Evolutionary conservation across 2,113 vertebrate species (phyloP).

Genomic region (Physeter macrocephalus): DNA sequence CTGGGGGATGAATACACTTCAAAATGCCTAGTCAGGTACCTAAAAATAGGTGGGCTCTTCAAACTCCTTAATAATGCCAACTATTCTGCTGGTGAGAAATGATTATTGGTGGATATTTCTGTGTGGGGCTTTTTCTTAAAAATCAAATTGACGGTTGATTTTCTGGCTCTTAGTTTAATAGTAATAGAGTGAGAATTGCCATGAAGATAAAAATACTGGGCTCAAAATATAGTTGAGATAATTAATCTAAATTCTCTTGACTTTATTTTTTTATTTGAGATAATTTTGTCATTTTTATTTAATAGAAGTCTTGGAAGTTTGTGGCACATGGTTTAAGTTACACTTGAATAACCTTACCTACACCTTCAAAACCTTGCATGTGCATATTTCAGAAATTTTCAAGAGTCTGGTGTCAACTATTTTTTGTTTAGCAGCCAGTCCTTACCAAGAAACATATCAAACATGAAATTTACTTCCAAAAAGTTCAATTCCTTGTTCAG

Average conservation of each 20-base stretch:
- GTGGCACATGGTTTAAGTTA: background rate
- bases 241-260: background rate
- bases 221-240: background rate
- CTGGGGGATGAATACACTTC: background rate
- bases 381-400: background rate
- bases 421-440: background rate
- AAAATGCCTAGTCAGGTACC: background rate
- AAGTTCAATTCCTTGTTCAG: background rate
- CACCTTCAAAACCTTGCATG: background rate
- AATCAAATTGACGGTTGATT: background rate
- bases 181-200: background rate
- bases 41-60: conserved; percentile 24
- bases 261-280: background rate
- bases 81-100: background rate
- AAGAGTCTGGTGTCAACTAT: background rate
- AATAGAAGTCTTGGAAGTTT: background rate
- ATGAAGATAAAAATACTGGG: background rate
- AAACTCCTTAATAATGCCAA: background rate
- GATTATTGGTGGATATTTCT: background rate
- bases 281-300: background rate
- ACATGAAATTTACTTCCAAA: background rate
- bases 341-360: background rate
- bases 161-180: background rate
- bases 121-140: background rate
- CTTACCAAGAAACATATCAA: background rate